Evolutionary conservation across 2,797 vertebrate species (phyloP), one percentile per base, ranked within the genome.

Genomic region (Cossypha heuglini): DNA sequence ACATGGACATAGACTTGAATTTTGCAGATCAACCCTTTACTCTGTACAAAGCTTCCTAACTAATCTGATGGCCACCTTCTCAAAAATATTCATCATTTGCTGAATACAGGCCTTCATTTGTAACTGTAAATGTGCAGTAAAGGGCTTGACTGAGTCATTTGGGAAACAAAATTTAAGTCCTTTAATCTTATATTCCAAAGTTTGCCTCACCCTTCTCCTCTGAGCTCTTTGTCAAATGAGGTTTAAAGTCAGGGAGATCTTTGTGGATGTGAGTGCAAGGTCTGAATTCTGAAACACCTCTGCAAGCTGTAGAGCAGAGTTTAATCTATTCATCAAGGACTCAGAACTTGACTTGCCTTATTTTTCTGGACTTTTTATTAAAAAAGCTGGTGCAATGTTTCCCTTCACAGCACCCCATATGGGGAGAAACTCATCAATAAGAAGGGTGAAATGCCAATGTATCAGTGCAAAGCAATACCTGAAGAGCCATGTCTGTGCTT

Each of bases 51-150:
- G 16, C 25, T 87, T 69, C 49, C 29, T 90, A 69, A 64, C 12
- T 64, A 46, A 51, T 26, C 28, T 81, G 42, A 42, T 45, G 40
- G 28, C 5, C 54, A 49, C n/a, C 58, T 57, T 89, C 49, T 87
- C 7, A 64, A 52, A 54, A 55, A 48, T 8, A 6, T 80, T 48
- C 24, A 37, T 45, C 0, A 13, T 78, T 67, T 72, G 10, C 25
- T n/a, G n/a, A n/a, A n/a, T 74, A 37, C 16, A 40, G 69, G 33
- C 40, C 46, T 90, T 90, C 19, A 22, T 88, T 63, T 92, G 42
- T 24, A 82, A 38, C 10, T 57, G 35, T 72, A 52, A 63, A 58
- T 46, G 8, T 55, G 19, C 37, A 74, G 10, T 59, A 48, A 94
- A 59, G 33, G 81, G 12, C 45, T 37, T 81, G 52, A 63, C 25